These are phyloP conservation scores for Cyprinodon variegatus DNA, from an alignment of 2,113 vertebrate species.

Conservation along the genomic window DNA sequence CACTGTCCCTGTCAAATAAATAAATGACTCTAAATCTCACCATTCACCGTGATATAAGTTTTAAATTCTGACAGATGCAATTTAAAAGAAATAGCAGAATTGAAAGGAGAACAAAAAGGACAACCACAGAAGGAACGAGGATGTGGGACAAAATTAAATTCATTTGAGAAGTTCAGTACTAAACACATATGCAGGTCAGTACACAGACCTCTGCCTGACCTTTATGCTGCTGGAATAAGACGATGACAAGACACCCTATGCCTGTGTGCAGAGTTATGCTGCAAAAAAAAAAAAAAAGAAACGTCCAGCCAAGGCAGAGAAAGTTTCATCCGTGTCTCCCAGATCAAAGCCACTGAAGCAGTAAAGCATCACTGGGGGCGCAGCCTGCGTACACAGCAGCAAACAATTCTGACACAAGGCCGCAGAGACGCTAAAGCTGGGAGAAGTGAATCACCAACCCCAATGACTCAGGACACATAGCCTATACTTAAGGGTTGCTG, in stretches of 20 bases:
- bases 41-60: background rate
- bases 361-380: conserved; percentile 67
- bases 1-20: no score
- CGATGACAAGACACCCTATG: background rate
- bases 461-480: conserved; percentile 64
- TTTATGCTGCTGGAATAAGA: background rate
- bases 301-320: conserved; percentile 2
- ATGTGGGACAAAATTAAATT: conserved; percentile 11
- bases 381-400: conserved; percentile 60
- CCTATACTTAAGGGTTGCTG: conserved; percentile 79
- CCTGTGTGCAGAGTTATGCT: background rate
- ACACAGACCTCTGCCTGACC: background rate
- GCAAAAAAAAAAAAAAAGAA: conserved; percentile 30
- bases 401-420: conserved; percentile 72
- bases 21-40: no score
- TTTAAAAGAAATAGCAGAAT: conserved; percentile 21
- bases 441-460: conserved; percentile 75
- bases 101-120: conserved; percentile 14
- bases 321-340: conserved; percentile 3
- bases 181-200: background rate
- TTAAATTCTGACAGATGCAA: background rate
- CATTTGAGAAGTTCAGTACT: background rate
- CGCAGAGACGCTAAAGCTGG: conserved; percentile 51
- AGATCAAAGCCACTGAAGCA: conserved; percentile 52
- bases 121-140: conserved; percentile 3